Evolutionary conservation across 2,113 vertebrate species (phyloP).

Genomic region (Columba janthina): DNA sequence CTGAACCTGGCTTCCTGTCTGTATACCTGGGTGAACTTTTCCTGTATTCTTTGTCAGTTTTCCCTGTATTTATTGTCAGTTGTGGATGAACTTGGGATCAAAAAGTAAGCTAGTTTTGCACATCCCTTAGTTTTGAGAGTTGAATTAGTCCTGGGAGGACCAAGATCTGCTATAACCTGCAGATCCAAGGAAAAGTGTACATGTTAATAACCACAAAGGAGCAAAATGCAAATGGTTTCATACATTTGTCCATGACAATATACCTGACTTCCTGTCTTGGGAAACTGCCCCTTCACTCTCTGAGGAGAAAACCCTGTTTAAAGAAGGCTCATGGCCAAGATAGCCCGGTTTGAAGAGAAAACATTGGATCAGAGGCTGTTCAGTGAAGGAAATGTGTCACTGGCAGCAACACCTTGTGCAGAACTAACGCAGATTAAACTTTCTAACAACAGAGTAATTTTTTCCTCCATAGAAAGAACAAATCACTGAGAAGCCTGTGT

Average conservation of each 20-base stretch:
- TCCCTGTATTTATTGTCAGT: rapidly evolving
- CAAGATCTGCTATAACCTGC: background rate
- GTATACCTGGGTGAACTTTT: background rate
- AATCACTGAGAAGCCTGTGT: background rate
- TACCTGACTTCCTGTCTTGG: background rate
- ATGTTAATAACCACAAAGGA: background rate
- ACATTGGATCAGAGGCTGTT: background rate
- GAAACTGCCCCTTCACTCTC: rapidly evolving
- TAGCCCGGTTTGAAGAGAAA: background rate
- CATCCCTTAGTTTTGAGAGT: background rate
- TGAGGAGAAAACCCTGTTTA: background rate
- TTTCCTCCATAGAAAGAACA: background rate
- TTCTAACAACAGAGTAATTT: background rate
- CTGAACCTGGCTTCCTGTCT: background rate
- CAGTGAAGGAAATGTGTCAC: background rate
- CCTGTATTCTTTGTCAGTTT: no score
- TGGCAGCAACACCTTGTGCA: background rate
- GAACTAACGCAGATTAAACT: background rate
- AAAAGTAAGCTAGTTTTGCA: background rate
- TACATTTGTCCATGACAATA: rapidly evolving
- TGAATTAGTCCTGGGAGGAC: background rate
- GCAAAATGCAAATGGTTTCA: background rate
- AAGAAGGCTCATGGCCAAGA: background rate
- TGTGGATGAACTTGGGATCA: background rate
- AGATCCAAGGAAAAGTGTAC: background rate